These are phyloP conservation scores for Tethea ocularis DNA, from an alignment of 2,888 invertebrate genomes.

Conservation along the genomic window DNA sequence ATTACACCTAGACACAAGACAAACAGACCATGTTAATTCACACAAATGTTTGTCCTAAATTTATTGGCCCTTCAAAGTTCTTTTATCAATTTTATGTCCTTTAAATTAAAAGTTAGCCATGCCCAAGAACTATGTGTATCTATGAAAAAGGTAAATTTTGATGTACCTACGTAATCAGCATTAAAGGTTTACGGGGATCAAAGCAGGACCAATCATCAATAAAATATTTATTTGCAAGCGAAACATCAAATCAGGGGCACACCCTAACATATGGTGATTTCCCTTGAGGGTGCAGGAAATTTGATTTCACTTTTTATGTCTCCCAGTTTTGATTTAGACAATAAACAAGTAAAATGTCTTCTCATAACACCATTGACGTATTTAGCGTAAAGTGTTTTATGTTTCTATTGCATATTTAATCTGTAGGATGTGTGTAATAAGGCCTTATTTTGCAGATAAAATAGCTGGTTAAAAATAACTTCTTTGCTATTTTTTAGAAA, in stretches of 20 bases:
- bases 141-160: slow-evolving; percentile 8
- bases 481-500: too few species aligned
- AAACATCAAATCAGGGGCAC: slow-evolving; percentile 57
- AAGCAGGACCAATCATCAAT: slow-evolving; percentile 54
- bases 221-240: slow-evolving; percentile 60
- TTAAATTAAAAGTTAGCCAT: neutral
- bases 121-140: neutral
- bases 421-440: too few species aligned
- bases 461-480: too few species aligned
- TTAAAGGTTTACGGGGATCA: slow-evolving; percentile 53
- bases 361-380: neutral
- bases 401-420: too few species aligned
- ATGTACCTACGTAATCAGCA: slow-evolving; percentile 43
- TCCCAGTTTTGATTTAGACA: slow-evolving; percentile 46
- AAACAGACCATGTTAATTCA: too few species aligned
- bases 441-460: neutral
- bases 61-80: too few species aligned
- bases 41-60: too few species aligned
- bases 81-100: too few species aligned
- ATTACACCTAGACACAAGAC: too few species aligned
- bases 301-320: slow-evolving; percentile 63
- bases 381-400: neutral
- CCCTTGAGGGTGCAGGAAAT: slow-evolving; percentile 60
- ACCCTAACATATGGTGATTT: slow-evolving; percentile 57
- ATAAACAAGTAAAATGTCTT: slow-evolving; percentile 12